Base-by-base conservation (phyloP, 2,797 vertebrate species). In the Sus cebifrons region DNA sequence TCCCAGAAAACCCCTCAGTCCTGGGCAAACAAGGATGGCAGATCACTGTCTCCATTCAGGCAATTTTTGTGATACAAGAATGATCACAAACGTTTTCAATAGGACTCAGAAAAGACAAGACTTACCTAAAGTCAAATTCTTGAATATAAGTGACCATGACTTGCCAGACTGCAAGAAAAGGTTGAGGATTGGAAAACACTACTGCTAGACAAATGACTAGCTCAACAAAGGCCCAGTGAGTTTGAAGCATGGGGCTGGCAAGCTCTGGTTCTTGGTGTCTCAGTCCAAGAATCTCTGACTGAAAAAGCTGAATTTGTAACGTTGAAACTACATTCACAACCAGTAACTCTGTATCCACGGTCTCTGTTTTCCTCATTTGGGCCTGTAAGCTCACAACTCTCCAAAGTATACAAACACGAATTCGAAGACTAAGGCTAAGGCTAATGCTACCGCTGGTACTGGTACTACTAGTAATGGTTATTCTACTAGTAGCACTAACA, bases 241-340 rank as follows among this genome's bases (percentile, higher is more conserved):
- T 4, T 11, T 60, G 62, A 77, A 78, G 25, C 27, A 44, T 5
- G 20, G 8, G 62, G 20, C 52, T 58, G 74, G 36, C 17, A 79
- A 94, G 44, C 11, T 23, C 40, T 65, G 65, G 65, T 84, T 86
- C 32, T 70, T 84, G 21, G 25, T 79, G 16, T 58, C 36, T 71
- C n/a, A 13, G 17, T 94, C 36, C 20, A 90, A 84, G 52, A 92
- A 67, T 44, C 7, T 70, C 60, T 40, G 6, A 86, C 18, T 60
- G 25, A 71, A 96, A 86, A 62, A 10, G 12, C 64, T 56, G 2
- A 92, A 68, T 68, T 64, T 83, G 11, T 54, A 82, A 75, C 58
- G 84, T 54, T 32, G 32, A 94, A 86, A 71, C 54, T 75, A 92
- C 29, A 82, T 92, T 89, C 56, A 89, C 49, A 86, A 60, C 16